phyloP scores from a whole-genome alignment of 1,140 invertebrate genomes.

The Kradibia gibbosae region DNA sequence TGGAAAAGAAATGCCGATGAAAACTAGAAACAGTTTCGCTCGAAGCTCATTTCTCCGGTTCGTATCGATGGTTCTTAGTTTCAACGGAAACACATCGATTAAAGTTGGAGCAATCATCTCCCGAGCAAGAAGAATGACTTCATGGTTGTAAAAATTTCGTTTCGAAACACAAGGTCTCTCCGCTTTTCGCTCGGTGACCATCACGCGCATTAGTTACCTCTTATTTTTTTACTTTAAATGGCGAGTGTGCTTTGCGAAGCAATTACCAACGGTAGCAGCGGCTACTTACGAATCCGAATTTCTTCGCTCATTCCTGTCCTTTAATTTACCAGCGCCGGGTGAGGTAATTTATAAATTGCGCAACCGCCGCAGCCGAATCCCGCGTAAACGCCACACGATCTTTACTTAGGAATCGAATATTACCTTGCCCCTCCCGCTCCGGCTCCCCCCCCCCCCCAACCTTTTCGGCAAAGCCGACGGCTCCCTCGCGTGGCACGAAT shows the following conservation, averaged over 20 bases:
- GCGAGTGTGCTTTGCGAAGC: not conserved
- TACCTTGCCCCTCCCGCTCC: too few species aligned
- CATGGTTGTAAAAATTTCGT: not conserved
- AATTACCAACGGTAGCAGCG: not conserved
- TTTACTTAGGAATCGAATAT: too few species aligned
- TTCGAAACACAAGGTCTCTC: not conserved
- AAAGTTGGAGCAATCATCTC: constrained; percentile 1
- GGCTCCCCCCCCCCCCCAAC: too few species aligned
- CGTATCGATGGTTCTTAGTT: not conserved
- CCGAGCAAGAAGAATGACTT: constrained; percentile 2
- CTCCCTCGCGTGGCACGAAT: too few species aligned
- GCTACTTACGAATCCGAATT: not conserved
- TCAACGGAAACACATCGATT: not conserved
- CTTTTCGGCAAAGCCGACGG: too few species aligned
- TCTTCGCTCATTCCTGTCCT: not conserved
- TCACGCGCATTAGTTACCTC: not conserved
- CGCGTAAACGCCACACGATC: too few species aligned
- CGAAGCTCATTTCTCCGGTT: not conserved
- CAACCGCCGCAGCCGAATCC: not conserved
- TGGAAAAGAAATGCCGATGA: not conserved
- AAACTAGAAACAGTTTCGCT: not conserved
- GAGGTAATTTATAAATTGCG: not conserved
- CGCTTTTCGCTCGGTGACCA: not conserved
- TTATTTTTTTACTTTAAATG: not conserved
- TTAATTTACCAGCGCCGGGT: not conserved